These are phyloP conservation scores for Eucera pruinosa DNA, from an alignment of 2,888 invertebrate genomes.

Conservation along the genomic window DNA sequence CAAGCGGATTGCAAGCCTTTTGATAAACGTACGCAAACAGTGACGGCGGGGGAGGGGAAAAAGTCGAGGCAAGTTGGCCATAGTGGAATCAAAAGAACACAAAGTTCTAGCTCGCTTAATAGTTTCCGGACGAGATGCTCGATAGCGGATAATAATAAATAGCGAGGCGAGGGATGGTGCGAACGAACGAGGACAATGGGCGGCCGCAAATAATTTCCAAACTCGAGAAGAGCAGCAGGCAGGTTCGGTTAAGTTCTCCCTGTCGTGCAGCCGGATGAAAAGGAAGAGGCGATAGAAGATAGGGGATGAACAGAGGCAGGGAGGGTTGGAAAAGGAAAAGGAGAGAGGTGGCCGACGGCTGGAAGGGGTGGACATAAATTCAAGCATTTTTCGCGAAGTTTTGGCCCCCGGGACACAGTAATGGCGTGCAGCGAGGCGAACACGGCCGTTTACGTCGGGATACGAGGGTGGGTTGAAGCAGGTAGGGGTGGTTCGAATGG, in stretches of 20 bases:
- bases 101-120: constrained; percentile 68
- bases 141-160: constrained; percentile 82
- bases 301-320: constrained; percentile 41
- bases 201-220: constrained; percentile 73
- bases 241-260: constrained; percentile 65
- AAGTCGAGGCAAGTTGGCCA: constrained; percentile 51
- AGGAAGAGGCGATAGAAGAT: constrained; percentile 47
- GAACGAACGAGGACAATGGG: constrained; percentile 68
- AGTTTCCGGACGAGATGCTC: constrained; percentile 62
- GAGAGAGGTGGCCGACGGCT: constrained; percentile 42
- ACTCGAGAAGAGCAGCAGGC: constrained; percentile 66
- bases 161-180: constrained; percentile 45
- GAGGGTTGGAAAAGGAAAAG: constrained; percentile 34
- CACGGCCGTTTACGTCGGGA: constrained; percentile 77
- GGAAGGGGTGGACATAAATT: constrained; percentile 73
- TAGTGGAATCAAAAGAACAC: constrained; percentile 64
- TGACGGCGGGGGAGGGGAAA: background rate
- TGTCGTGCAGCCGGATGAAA: constrained; percentile 51
- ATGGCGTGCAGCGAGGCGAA: constrained; percentile 79
- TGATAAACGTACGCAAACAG: constrained; percentile 20
- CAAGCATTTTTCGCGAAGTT: constrained; percentile 80
- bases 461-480: constrained; percentile 70
- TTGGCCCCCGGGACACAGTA: constrained; percentile 80
- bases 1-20: background rate
- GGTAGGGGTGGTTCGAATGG: constrained; percentile 42